Base-by-base conservation (phyloP, 2,113 vertebrate species). In the Hyperopisus bebe region DNA sequence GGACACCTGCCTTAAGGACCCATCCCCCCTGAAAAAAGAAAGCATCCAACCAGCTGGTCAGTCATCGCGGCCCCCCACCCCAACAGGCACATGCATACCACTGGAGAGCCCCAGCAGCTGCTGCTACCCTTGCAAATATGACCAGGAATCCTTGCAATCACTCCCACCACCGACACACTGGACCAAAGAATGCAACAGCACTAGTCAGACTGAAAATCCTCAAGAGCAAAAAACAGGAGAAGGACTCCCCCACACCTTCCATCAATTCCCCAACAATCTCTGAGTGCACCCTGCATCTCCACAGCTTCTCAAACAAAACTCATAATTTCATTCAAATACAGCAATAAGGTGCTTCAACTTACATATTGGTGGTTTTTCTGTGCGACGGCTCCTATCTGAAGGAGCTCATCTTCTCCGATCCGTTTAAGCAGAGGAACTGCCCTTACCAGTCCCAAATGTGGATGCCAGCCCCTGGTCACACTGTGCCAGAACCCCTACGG, bases 401-500 rank as follows among this genome's bases (percentile, higher is more conserved):
- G 85, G 50, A 87, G 50, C 85, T 87, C 85, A 87, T 87, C 85
- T 87, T 87, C 85, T 53, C 50, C 31, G 5, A 10, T n/a, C 44
- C 19, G 82, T 84, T 84, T 44, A 46, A 84, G 82, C 82, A 84
- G 82, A 46, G 19, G 82, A n/a, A 80, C 74, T 80, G 74, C 35
- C 74, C 74, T 86, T 27, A 21, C n/a, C 24, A 10, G 11, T 86
- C 47, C 83, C 44, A 50, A 86, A 48, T 2, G 7, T 21, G 9
- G 47, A 86, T 13, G 35, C 24, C 10, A 13, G 3, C 85, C 82
- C 42, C 44, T 46, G n/a, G 50, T 53, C 31, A 87, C 27, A 7
- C 85, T 87, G 31, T 35, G 15, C 85, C 85, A 55, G 44, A 55
- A 31, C n/a, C 17, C 31, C 85, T 53, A 2, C 55, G 50, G 85